Conservation (phyloP, 1,140 invertebrate genomes). For the Panagrolaimus sp. region DNA sequence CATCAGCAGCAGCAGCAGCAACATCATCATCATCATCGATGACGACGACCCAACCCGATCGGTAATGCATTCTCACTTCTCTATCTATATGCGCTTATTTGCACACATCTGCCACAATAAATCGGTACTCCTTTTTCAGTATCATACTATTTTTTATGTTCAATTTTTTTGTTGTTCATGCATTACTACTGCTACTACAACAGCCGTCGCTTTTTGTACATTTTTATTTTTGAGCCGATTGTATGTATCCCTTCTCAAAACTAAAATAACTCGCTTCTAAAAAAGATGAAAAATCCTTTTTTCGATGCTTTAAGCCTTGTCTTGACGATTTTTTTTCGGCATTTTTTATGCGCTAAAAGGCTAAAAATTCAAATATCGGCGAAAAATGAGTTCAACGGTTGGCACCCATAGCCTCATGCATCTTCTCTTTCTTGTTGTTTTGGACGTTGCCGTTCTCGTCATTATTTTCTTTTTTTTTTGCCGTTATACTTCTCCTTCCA, state of each 20-base stretch:
- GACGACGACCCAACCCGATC: not conserved
- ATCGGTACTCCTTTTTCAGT: not conserved
- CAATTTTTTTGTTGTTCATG: no score
- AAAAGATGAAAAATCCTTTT: not conserved
- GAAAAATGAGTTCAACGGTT: no score
- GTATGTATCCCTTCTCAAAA: not conserved
- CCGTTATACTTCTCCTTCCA: not conserved
- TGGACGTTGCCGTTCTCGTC: conserved; percentile 1
- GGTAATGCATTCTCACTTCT: conserved; percentile 8
- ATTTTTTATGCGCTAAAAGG: no score
- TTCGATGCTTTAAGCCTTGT: no score
- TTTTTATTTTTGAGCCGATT: no score
- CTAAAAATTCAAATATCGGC: no score
- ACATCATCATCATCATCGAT: conserved; percentile 4
- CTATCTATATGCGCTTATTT: conserved; percentile 13
- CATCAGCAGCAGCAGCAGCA: not conserved
- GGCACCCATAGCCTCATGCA: conserved; percentile 1
- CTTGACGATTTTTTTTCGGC: no score
- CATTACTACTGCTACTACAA: no score
- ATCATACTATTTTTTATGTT: no score
- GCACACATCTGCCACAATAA: conserved; percentile 16
- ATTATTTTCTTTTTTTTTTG: not conserved
- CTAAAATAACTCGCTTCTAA: not conserved
- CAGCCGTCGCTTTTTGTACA: no score
- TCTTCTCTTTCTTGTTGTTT: not conserved